phyloP scores from a whole-genome alignment of 2,797 vertebrate genomes.

The Acanthis flammea region DNA sequence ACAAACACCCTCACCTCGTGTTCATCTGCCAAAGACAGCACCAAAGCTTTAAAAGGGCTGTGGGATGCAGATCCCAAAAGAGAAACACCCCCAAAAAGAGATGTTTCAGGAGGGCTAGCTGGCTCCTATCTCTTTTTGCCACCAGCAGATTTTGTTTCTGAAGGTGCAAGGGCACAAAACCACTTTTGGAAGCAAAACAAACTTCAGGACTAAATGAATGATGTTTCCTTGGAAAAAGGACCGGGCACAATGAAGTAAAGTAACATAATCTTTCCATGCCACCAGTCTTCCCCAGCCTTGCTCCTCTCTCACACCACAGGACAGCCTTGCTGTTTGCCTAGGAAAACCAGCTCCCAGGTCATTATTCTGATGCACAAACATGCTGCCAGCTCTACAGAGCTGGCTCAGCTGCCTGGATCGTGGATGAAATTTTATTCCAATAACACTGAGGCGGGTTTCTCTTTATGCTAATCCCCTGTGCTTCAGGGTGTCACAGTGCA shows the following conservation, averaged over 20 bases:
- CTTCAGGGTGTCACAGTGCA: constrained; percentile 25
- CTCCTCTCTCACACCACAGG: background rate
- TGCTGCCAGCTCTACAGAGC: fast-evolving
- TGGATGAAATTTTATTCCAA: constrained; percentile 12
- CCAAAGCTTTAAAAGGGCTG: background rate
- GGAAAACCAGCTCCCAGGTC: background rate
- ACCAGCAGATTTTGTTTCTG: background rate
- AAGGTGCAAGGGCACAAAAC: background rate
- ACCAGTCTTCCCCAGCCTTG: background rate
- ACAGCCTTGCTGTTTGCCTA: background rate
- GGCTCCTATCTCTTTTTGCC: background rate
- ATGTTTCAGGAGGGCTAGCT: background rate
- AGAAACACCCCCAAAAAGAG: background rate
- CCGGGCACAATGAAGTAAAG: background rate
- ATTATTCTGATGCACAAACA: background rate
- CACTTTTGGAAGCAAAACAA: background rate
- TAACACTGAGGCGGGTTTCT: background rate
- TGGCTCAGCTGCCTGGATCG: background rate
- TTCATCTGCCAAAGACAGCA: background rate
- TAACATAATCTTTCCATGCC: background rate
- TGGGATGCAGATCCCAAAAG: background rate
- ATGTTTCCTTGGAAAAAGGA: background rate
- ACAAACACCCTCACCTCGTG: fast-evolving
- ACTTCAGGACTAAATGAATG: background rate
- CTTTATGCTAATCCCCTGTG: constrained; percentile 19